Evolutionary conservation across 2,113 vertebrate species (phyloP).

Genomic region (Chroicocephalus ridibundus): DNA sequence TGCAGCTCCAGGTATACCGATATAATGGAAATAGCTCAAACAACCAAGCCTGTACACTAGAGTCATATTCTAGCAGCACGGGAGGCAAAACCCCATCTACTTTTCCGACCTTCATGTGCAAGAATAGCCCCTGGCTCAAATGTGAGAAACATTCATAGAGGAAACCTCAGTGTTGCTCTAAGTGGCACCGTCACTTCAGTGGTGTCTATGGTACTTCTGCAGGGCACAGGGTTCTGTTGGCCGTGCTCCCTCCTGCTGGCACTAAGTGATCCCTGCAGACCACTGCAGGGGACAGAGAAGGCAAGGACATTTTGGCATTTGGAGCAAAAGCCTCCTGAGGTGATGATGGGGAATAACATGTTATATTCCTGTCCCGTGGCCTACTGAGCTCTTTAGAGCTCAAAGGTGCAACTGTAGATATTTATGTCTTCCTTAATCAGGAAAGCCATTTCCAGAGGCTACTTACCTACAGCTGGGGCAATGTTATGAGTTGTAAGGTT

Average conservation of each 20-base stretch:
- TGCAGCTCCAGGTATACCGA: not conserved
- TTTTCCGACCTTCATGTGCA: not conserved
- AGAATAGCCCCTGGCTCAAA: not conserved
- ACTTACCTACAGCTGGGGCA: conserved; percentile 33
- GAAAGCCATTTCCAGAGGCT: not conserved
- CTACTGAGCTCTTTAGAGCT: not conserved
- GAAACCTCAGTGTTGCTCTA: not conserved
- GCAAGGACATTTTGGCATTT: not conserved
- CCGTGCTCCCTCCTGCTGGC: not conserved
- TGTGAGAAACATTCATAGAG: not conserved
- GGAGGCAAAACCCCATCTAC: not conserved
- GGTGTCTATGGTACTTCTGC: not conserved
- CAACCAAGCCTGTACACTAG: too few relatives aligned
- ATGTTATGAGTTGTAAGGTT: conserved; percentile 63
- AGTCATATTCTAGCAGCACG: rapidly evolving
- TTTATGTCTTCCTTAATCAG: not conserved
- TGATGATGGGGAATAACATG: not conserved
- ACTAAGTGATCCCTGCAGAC: not conserved
- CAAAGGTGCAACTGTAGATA: not conserved
- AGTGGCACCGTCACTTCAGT: not conserved
- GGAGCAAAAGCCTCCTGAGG: not conserved
- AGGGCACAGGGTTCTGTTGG: not conserved
- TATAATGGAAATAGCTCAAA: not conserved
- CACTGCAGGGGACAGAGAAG: not conserved
- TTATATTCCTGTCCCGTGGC: not conserved